Evolutionary conservation across 2,888 invertebrate species (phyloP), one percentile per base, ranked within the genome.

Genomic region (Tanypteryx hageni): DNA sequence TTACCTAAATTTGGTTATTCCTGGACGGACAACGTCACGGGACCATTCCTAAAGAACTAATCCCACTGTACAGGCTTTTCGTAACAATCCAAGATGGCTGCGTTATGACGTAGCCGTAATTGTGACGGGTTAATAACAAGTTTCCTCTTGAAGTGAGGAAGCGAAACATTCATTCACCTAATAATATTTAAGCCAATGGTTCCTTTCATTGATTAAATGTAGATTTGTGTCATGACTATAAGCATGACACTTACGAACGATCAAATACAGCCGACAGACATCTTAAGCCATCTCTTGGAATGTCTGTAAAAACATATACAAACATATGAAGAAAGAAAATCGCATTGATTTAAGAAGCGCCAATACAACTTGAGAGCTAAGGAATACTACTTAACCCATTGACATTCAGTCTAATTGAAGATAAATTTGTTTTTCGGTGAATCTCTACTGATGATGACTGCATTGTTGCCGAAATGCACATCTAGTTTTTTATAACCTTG

Each of bases 1-100:
- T 89, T 89, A 89, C 89, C 89, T 89, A 68, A 64, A 64, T 89
- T 64, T 56, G 64, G 64, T 89, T 64, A 64, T 89, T 64, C 89
- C 89, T 89, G 89, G 89, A 89, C 89, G 89, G 89, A 89, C 89
- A 89, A 89, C 89, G 89, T 89, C 89, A 89, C 89, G 89, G 89
- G 31, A 64, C 44, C 89, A 89, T 89, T 64, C 64, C 89, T 89
- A 89, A 44, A 89, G 64, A 89, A 68, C 89, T 89, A 89, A 89
- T 89, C 89, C 89, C 89, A 68, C 89, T 89, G 89, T 64, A 89
- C 64, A 89, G 89, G 64, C 89, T 89, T 64, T 61, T 64, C 89
- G 89, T 64, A n/a, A 89, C 44, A 64, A 89, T 89, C 89, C 89
- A 89, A 89, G 89, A 89, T 89, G 89, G 89, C 89, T 89, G 89